Evolutionary conservation across 2,113 vertebrate genomes (phyloP).

Genomic region (Cynopterus brachyotis): DNA sequence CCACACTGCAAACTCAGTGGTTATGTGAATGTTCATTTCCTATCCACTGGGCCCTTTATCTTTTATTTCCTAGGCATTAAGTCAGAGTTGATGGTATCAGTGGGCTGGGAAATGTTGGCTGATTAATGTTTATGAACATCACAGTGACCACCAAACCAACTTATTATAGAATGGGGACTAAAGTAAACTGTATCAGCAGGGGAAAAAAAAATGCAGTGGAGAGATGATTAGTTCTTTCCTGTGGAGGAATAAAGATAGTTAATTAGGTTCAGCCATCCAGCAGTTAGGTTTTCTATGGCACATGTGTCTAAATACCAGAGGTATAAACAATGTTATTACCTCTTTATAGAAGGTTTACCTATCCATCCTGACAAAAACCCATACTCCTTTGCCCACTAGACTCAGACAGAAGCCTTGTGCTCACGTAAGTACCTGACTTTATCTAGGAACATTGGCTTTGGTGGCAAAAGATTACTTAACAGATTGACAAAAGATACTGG

Average conservation of each 20-base stretch:
- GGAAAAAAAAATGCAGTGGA: neutral
- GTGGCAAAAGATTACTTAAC: neutral
- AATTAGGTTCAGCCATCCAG: neutral
- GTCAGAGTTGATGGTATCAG: constrained; percentile 24
- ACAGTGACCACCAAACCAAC: constrained; percentile 18
- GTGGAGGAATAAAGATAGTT: neutral
- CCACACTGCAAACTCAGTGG: neutral
- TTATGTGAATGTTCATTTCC: neutral
- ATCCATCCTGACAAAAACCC: neutral
- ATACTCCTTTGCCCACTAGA: neutral
- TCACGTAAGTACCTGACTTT: neutral
- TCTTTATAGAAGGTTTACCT: neutral
- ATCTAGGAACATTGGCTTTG: neutral
- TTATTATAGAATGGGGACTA: constrained; percentile 29
- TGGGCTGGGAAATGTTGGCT: neutral
- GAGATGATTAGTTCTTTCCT: neutral
- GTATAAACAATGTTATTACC: neutral
- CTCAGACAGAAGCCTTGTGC: neutral
- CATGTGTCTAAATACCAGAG: neutral
- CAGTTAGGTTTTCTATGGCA: neutral
- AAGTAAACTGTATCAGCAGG: neutral
- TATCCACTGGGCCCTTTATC: neutral
- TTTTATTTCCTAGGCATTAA: constrained; percentile 40
- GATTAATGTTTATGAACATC: constrained; percentile 37
- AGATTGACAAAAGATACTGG: neutral